Percentiles rank a stretch among this genome's conserved stretches.
phyloP scores from a whole-genome alignment of 2,113 vertebrate species.

The Verasper variegatus region DNA sequence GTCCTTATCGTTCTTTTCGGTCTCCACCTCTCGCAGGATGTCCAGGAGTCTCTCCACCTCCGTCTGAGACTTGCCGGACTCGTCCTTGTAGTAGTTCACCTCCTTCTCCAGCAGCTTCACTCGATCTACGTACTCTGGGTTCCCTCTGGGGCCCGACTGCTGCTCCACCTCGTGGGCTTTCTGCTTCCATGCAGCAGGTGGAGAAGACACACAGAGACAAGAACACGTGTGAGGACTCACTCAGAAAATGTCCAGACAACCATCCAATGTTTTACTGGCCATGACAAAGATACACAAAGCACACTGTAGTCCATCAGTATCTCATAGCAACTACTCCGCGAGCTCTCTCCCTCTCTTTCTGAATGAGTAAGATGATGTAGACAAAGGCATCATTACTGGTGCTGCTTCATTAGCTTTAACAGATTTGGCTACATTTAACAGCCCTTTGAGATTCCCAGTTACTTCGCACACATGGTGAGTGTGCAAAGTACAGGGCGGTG shows the following conservation, averaged over 20 bases:
- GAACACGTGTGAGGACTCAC: conserved; percentile 17
- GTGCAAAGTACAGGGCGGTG: conserved; percentile 20
- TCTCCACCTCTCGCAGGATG: conserved; percentile 97
- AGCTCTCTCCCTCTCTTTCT: conserved; percentile 26
- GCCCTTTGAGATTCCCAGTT: conserved; percentile 57
- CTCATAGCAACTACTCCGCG: conserved; percentile 29
- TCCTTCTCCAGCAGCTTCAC: conserved; percentile 97
- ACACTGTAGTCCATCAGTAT: conserved; percentile 30
- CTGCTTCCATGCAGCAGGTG: conserved; percentile 55
- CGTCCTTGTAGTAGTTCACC: conserved; percentile 92
- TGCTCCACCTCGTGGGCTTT: conserved; percentile 96
- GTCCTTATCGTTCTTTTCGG: conserved; percentile 98
- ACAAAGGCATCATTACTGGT: conserved; percentile 55
- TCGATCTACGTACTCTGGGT: conserved; percentile 92
- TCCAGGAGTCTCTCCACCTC: conserved; percentile 97
- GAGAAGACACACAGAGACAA: conserved; percentile 29
- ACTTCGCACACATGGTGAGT: conserved; percentile 44
- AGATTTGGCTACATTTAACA: conserved; percentile 60
- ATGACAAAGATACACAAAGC: conserved; percentile 46
- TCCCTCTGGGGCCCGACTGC: conserved; percentile 88
- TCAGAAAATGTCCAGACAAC: conserved; percentile 16
- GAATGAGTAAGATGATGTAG: conserved; percentile 33
- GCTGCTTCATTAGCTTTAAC: conserved; percentile 67
- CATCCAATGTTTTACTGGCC: conserved; percentile 37
- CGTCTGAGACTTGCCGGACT: conserved; percentile 91